Base-by-base conservation (phyloP, 1,140 invertebrate genomes). In the Stenopsyche tienmushanensis region DNA sequence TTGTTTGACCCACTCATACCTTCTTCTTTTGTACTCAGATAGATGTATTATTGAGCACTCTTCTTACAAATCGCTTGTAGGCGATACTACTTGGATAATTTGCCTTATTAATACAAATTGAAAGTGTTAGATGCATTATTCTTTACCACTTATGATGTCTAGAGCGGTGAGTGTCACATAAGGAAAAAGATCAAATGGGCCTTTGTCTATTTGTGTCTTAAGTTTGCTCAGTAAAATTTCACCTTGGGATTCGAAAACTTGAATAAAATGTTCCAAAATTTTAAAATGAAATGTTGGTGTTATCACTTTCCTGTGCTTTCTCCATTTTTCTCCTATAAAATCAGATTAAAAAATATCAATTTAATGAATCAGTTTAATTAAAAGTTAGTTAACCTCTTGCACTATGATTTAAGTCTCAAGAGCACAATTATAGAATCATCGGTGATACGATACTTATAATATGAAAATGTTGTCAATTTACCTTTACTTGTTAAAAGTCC, bases 281-380 rank as follows among this genome's bases (percentile, higher is more conserved):
- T 88, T 87, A 74, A 93, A 93, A 76, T 96, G 93, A 73, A 95
- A 95, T 1, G 91, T 86, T 9, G 93, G 92, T 1, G 92, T 95
- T 42, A 69, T 54, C 3, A 69, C 66, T 62, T 69, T 69, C 29
- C 63, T 29, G 5, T 65, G 63, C 21, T 17, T 47, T 7, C 47
- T 15, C 67, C 67, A 69, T 62, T 69, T 69, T 1, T 54, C 25
- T 18, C 64, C 67, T 69, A 50, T 5, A 10, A 20, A n/a, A n/a
- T 47, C 17, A 47, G 8, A 47, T 10, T 17, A 47, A 8, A 8
- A 8, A 8, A n/a, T n/a, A n/a, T n/a, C n/a, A n/a, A n/a, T n/a
- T n/a, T n/a, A n/a, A n/a, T n/a, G n/a, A n/a, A n/a, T 47, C 8
- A 47, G 17, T 10, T 10, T 17, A 47, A 47, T 47, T 47, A 5